A percentile compares a stretch with the other conserved stretches of the same genome.
These are phyloP conservation scores for Ophion slaviceki DNA, from an alignment of 2,888 invertebrate species.

Conservation along the genomic window DNA sequence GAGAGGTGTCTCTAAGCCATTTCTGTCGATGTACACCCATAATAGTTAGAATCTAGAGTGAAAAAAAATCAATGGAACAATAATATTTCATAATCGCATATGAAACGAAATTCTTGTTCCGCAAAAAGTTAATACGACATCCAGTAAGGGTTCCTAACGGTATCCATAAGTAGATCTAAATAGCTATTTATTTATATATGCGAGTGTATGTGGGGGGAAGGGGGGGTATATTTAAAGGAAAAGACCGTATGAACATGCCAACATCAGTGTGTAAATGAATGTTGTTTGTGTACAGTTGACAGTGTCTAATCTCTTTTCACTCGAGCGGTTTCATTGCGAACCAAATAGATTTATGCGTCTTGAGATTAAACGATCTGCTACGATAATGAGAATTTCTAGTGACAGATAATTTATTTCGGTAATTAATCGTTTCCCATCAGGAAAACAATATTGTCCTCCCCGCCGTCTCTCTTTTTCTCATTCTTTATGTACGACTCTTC, in stretches of 20 bases:
- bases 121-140: conserved; percentile 8
- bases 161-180: not conserved
- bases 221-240: not conserved
- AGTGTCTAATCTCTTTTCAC: conserved; percentile 59
- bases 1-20: conserved; percentile 4
- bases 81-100: conserved; percentile 47
- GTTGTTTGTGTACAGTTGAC: conserved; percentile 48
- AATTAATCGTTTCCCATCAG: conserved; percentile 59
- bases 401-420: conserved; percentile 62
- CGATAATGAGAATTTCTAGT: conserved; percentile 64
- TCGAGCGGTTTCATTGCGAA: conserved; percentile 42
- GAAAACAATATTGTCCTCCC: conserved; percentile 40
- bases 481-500: not conserved
- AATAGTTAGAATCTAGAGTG: conserved; percentile 10
- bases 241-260: conserved; percentile 9
- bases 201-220: not conserved
- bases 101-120: conserved; percentile 29
- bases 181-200: not conserved
- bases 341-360: conserved; percentile 55
- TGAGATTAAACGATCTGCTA: conserved; percentile 62
- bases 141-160: conserved; percentile 16
- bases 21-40: not conserved
- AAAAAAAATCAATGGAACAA: conserved; percentile 39
- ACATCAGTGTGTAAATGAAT: conserved; percentile 28
- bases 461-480: conserved; percentile 1